phyloP scores from a whole-genome alignment of 2,888 invertebrate species.

The Campaea margaritaria region DNA sequence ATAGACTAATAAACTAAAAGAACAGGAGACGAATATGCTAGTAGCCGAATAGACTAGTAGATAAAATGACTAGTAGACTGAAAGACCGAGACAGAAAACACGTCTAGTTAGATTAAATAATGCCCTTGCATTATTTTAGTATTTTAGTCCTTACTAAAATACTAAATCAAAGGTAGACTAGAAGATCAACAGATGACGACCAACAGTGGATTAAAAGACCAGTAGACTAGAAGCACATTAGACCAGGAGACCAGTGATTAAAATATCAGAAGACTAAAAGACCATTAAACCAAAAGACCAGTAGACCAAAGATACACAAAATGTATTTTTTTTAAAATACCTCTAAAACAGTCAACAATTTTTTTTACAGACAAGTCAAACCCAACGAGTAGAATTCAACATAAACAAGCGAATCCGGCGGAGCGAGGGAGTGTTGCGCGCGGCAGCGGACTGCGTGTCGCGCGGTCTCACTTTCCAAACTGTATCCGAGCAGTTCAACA shows the following conservation, averaged over 20 bases:
- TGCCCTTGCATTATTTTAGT: no score
- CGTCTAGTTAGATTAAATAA: no score
- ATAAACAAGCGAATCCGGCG: slow-evolving; percentile 87
- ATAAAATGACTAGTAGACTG: slow-evolving; percentile 8
- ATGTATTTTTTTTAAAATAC: no score
- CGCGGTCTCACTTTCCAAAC: slow-evolving; percentile 95
- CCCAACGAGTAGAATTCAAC: slow-evolving; percentile 61
- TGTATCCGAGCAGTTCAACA: slow-evolving; percentile 94
- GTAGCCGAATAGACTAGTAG: background rate
- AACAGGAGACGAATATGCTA: slow-evolving; percentile 12
- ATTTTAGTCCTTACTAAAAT: no score
- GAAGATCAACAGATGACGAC: no score
- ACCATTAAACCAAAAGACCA: no score
- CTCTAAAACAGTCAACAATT: no score
- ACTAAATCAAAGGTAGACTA: no score
- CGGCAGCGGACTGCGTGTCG: slow-evolving; percentile 94
- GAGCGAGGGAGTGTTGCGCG: slow-evolving; percentile 90
- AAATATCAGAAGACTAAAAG: background rate
- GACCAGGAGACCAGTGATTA: no score
- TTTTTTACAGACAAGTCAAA: slow-evolving; percentile 37
- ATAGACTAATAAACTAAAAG: background rate
- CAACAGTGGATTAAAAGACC: background rate
- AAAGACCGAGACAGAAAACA: no score
- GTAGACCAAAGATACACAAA: no score
- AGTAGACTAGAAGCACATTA: background rate